These are phyloP conservation scores for Mormyrops boulengeri DNA, from an alignment of 2,797 vertebrate species.

Conservation along the genomic window DNA sequence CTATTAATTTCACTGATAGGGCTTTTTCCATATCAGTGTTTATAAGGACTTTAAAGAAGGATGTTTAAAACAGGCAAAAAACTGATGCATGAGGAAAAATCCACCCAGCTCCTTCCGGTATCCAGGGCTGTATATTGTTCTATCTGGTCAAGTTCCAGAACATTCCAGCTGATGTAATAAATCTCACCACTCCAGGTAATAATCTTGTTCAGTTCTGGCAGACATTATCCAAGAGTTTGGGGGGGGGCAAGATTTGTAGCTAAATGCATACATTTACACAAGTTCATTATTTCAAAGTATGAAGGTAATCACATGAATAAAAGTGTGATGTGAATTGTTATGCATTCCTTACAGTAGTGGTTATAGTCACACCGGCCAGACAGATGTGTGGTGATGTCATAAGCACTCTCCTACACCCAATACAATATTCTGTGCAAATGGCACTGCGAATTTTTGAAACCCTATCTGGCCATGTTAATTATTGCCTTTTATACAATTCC, in stretches of 20 bases:
- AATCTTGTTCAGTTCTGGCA: background rate
- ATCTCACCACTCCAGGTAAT: background rate
- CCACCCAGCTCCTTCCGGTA: background rate
- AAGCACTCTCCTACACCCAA: background rate
- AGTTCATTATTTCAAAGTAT: background rate
- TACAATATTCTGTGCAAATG: background rate
- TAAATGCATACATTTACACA: background rate
- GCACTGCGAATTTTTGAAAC: background rate
- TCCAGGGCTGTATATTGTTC: background rate
- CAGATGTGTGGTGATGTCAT: background rate
- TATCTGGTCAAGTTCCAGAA: background rate
- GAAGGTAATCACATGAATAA: background rate
- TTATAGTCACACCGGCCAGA: background rate
- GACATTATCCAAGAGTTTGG: background rate
- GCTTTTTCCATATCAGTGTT: background rate
- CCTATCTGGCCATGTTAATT: background rate
- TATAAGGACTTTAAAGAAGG: background rate
- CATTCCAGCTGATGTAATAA: background rate
- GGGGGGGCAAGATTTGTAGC: background rate
- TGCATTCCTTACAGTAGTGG: background rate
- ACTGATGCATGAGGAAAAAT: background rate
- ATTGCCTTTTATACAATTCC: slow-evolving; percentile 17
- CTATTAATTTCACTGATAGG: background rate
- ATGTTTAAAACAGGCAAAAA: background rate
- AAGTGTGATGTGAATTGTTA: background rate